These are phyloP conservation scores for Psophia crepitans DNA, from an alignment of 2,113 vertebrate genomes.

Conservation along the genomic window DNA sequence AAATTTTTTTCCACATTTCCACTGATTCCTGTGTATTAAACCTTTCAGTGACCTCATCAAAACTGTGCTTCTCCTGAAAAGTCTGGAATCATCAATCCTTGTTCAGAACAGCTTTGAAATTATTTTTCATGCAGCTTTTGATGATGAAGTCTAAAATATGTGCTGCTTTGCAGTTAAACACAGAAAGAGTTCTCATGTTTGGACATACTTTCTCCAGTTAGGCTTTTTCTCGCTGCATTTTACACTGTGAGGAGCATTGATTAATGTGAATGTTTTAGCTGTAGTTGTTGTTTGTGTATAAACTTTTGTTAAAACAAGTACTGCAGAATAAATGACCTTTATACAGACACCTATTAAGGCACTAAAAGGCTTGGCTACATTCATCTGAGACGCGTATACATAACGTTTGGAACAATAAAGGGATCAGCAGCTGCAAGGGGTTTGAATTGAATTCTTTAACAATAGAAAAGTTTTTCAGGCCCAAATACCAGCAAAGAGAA, in stretches of 20 bases:
- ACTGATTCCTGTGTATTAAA: background rate
- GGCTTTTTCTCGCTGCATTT: conserved; percentile 45
- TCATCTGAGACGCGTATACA: conserved; percentile 73
- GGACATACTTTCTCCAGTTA: conserved; percentile 7
- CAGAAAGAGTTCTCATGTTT: conserved; percentile 22
- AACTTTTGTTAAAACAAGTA: conserved; percentile 83
- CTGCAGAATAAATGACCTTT: conserved; percentile 80
- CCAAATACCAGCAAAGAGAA: conserved; percentile 80
- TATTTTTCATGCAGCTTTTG: background rate
- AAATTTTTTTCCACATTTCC: background rate
- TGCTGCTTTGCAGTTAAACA: conserved; percentile 8
- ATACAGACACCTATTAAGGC: conserved; percentile 81
- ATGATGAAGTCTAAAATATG: background rate
- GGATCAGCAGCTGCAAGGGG: conserved; percentile 81
- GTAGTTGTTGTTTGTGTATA: conserved; percentile 80
- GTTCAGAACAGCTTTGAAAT: background rate
- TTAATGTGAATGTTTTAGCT: conserved; percentile 79
- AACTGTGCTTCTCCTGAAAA: background rate
- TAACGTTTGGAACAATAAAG: conserved; percentile 74
- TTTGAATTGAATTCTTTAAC: conserved; percentile 81
- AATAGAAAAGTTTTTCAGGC: conserved; percentile 82
- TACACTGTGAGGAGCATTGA: conserved; percentile 61
- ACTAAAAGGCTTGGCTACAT: conserved; percentile 82
- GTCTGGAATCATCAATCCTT: background rate
- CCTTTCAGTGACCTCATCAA: background rate